Evolutionary conservation across 2,888 invertebrate genomes (phyloP).

Genomic region (Liodrosophila aerea): DNA sequence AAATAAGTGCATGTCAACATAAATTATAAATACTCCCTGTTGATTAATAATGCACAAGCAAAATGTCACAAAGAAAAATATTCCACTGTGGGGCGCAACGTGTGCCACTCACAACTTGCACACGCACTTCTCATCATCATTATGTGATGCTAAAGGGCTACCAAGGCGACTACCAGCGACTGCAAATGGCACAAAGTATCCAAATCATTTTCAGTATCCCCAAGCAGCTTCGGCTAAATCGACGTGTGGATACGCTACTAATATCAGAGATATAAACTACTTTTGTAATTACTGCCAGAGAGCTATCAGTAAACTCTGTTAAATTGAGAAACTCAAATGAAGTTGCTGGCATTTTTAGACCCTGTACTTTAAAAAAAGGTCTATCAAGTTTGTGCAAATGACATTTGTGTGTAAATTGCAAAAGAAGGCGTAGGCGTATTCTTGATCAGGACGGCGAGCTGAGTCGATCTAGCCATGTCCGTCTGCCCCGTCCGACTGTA

Average conservation of each 20-base stretch:
- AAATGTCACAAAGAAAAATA: slow-evolving; percentile 72
- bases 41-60: slow-evolving; percentile 71
- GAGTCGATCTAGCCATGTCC: too few species aligned
- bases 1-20: slow-evolving; percentile 75
- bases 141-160: slow-evolving; percentile 10
- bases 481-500: too few species aligned
- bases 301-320: too few species aligned
- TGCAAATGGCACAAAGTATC: slow-evolving; percentile 1
- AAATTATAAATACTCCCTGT: slow-evolving; percentile 70
- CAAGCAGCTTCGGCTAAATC: neutral
- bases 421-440: too few species aligned
- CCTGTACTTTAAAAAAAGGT: too few species aligned
- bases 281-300: too few species aligned
- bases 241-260: slow-evolving; percentile 6
- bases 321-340: too few species aligned
- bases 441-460: too few species aligned
- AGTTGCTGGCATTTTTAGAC: too few species aligned
- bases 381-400: too few species aligned
- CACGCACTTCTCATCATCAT: slow-evolving; percentile 20
- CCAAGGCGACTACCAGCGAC: neutral
- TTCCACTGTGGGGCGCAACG: slow-evolving; percentile 28
- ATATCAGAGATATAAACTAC: too few species aligned
- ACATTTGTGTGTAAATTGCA: too few species aligned
- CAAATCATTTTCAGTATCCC: neutral
- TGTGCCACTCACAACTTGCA: slow-evolving; percentile 18